Evolutionary conservation across 2,888 invertebrate genomes (phyloP), one percentile per base, ranked within the genome.

Genomic region (Drosophila atripex): DNA sequence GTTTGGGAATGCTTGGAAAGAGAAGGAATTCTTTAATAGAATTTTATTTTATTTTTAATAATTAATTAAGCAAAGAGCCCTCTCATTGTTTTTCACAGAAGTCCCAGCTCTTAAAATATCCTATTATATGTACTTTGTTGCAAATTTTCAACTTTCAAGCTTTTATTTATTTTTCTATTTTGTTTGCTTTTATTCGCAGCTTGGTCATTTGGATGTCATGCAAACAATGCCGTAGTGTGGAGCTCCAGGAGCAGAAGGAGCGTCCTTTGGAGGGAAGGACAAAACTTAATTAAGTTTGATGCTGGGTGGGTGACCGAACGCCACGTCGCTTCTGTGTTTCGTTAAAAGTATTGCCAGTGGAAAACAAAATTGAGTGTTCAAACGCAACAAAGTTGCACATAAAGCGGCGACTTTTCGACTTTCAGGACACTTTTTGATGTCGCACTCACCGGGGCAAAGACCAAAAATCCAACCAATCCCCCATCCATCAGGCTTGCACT

Each of bases 251-350:
- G 38, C 38, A 2, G 38, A 7, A 38, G 14, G 38, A 38, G 39
- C 46, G 46, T 46, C 54, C 21, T 41, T 41, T 41, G 3, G 9
- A 9, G 23, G 23, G 30, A 12, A 66, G 52, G 50, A 63, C 50
- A 55, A 80, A 85, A 83, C 82, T 85, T 85, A 83, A 85, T 83
- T 85, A 83, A 78, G 77, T 70, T 69, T 54, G 68, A 55, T 59
- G 60, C 45, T 35, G 23, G 43, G 4, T 7, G 49, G 14, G 41
- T 12, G 23, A 16, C 4, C 9, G 16, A 45, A 11, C 32, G 41
- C 12, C 46, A 56, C 16, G n/a, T 21, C 28, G 21, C 9, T 54
- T 30, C 8, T 16, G 16, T 25, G 51, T 30, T 38, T 63, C 38
- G 38, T 21, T 45, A 46, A 39, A 60, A 52, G 45, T 51, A 59